Percentiles rank a stretch among this genome's conserved stretches.
phyloP scores from a whole-genome alignment of 2,113 vertebrate genomes.

The Fukomys damarensis region DNA sequence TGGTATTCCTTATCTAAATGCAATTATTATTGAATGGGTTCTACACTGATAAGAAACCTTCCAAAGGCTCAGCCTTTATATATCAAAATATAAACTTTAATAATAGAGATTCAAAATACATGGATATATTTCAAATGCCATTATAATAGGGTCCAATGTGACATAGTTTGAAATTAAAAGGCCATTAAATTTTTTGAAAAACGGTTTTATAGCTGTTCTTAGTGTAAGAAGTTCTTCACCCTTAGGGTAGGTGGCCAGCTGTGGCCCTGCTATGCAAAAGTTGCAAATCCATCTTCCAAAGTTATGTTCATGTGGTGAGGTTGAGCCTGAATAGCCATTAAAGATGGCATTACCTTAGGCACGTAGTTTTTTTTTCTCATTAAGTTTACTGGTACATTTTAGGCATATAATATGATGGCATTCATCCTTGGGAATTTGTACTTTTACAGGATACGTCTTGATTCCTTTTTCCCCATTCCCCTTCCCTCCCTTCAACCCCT shows the following conservation, averaged over 20 bases:
- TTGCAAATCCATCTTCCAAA: not conserved
- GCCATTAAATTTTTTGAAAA: not conserved
- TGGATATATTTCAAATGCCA: not conserved
- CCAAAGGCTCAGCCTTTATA: constrained; percentile 5
- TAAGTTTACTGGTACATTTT: too few relatives aligned
- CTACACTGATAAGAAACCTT: not conserved
- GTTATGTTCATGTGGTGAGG: not conserved
- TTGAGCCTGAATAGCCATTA: not conserved
- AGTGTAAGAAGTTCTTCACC: not conserved
- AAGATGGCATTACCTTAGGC: not conserved
- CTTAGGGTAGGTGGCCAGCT: not conserved
- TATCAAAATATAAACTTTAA: constrained; percentile 44
- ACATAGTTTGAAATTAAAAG: constrained; percentile 20
- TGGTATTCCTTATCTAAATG: constrained; percentile 22
- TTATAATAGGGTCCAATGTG: constrained; percentile 23
- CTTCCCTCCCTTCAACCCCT: too few relatives aligned
- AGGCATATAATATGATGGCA: too few relatives aligned
- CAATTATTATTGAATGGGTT: not conserved
- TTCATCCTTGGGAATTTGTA: too few relatives aligned
- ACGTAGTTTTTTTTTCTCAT: too few relatives aligned
- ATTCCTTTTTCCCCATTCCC: too few relatives aligned
- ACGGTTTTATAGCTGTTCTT: not conserved
- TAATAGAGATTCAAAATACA: constrained; percentile 38
- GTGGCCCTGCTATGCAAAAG: not conserved
- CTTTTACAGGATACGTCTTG: too few relatives aligned